phyloP scores from a whole-genome alignment of 2,113 vertebrate species.

The Sinocyclocheilus anophthalmus region DNA sequence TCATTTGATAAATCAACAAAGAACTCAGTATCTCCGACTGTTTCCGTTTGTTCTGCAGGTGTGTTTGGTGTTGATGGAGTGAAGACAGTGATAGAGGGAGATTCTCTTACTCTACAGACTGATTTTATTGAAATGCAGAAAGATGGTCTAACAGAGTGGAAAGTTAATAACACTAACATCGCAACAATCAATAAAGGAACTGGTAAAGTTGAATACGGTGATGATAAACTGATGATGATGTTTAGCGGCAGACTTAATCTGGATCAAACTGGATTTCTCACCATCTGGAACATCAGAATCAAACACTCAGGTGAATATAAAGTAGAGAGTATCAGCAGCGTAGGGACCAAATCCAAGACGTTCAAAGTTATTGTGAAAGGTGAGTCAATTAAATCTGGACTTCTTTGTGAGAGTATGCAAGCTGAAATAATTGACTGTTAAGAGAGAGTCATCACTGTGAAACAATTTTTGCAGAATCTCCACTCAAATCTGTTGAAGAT shows the following conservation, averaged over 20 bases:
- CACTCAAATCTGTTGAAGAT: background rate
- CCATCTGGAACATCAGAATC: background rate
- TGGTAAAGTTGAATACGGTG: background rate
- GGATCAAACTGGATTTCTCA: background rate
- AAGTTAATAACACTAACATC: background rate
- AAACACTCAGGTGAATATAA: background rate
- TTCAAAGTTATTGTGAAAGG: constrained; percentile 11
- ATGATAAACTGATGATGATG: background rate
- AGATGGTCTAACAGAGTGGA: background rate
- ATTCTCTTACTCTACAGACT: background rate
- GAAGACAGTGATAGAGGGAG: background rate
- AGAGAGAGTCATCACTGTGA: background rate
- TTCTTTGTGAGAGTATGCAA: background rate
- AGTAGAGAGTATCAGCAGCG: background rate
- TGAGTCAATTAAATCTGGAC: background rate
- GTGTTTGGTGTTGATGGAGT: background rate
- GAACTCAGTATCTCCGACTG: background rate
- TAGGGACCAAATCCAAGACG: background rate
- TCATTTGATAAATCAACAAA: background rate
- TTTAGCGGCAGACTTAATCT: background rate
- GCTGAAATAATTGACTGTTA: background rate
- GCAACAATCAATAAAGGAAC: background rate
- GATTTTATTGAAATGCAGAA: background rate
- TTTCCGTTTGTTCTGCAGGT: background rate
- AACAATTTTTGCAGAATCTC: background rate